A percentile compares a stretch with the other conserved stretches of the same genome.
Conservation (phyloP, 2,113 vertebrate genomes). For the Ibidorhyncha struthersii region DNA sequence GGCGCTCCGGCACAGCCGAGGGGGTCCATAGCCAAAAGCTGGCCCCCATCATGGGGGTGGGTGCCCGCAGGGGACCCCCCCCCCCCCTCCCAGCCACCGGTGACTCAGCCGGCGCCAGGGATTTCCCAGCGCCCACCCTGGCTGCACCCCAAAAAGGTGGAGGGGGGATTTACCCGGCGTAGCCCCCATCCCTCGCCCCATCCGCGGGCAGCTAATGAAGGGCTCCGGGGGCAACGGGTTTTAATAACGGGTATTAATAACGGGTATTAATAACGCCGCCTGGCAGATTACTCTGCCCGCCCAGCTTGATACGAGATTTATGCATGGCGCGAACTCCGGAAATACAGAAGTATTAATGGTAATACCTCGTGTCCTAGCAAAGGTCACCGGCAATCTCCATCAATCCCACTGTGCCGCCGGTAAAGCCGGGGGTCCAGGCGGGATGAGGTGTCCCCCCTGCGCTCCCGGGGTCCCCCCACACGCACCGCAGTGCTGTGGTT, state of each 20-base stretch:
- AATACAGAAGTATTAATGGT: constrained; percentile 66
- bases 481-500: constrained; percentile 29
- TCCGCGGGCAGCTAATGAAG: not conserved
- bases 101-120: not conserved
- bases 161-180: accelerated
- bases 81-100: accelerated
- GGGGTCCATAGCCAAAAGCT: not conserved
- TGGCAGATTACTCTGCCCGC: constrained; percentile 50
- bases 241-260: constrained; percentile 8
- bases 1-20: not conserved
- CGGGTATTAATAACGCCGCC: not conserved
- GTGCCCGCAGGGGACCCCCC: not conserved
- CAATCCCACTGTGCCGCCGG: constrained; percentile 45
- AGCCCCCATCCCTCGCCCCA: not conserved
- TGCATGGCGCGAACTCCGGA: constrained; percentile 19
- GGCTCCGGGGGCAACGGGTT: not conserved
- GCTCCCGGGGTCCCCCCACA: not conserved
- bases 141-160: not conserved
- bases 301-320: constrained; percentile 62
- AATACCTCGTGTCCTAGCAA: constrained; percentile 72
- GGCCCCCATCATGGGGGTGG: accelerated
- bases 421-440: not conserved
- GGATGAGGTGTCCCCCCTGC: not conserved
- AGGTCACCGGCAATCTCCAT: constrained; percentile 74
- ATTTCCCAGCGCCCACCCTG: not conserved